Evolutionary conservation across 2,797 vertebrate genomes (phyloP).

Genomic region (Gallinago stenura): DNA sequence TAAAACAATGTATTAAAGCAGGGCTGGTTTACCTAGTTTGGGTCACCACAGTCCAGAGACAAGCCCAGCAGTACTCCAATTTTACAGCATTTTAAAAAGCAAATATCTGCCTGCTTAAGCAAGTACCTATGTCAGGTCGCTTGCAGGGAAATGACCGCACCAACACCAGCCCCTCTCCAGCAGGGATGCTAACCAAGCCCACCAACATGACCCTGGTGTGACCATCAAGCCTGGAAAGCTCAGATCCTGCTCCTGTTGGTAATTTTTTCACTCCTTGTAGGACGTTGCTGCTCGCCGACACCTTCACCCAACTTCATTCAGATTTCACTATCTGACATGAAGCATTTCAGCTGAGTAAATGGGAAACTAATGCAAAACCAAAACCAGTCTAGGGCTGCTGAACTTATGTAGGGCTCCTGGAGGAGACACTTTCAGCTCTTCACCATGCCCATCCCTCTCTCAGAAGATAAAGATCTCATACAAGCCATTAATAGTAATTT

Average conservation of each 20-base stretch:
- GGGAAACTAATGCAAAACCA: background rate
- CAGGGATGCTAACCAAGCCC: background rate
- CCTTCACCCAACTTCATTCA: background rate
- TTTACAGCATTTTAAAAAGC: background rate
- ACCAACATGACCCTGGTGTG: accelerated
- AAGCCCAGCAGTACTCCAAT: background rate
- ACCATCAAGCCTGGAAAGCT: background rate
- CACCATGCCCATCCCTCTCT: background rate
- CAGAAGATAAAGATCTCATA: background rate
- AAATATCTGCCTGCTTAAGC: background rate
- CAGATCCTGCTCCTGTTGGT: background rate
- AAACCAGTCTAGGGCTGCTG: background rate
- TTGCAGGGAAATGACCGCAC: background rate
- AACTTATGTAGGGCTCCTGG: background rate
- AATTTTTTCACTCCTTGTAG: background rate
- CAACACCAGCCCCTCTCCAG: background rate
- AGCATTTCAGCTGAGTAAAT: background rate
- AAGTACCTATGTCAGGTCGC: background rate
- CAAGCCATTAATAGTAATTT: background rate
- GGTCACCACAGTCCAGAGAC: background rate
- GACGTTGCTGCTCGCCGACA: background rate
- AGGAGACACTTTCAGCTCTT: background rate
- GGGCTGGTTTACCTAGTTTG: background rate
- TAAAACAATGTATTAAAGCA: background rate
- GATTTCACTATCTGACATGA: background rate